These are phyloP conservation scores for Megalops cyprinoides DNA, from an alignment of 2,797 vertebrate species.

Conservation along the genomic window DNA sequence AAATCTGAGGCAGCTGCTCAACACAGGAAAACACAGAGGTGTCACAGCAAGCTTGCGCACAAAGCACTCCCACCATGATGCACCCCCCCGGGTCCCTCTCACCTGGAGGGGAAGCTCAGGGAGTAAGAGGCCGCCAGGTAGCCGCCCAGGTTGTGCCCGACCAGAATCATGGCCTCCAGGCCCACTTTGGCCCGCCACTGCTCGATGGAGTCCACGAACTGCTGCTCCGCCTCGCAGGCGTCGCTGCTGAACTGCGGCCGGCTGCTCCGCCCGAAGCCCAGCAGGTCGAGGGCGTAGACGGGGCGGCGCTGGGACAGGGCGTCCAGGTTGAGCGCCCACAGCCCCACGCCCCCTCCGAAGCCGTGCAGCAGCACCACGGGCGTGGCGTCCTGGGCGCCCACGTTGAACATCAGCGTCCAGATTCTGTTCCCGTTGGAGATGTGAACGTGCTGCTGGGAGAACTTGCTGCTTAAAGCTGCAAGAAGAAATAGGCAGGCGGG, in stretches of 20 bases:
- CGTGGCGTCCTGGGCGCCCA: conserved; percentile 71
- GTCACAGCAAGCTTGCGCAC: neutral
- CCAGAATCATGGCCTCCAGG: conserved; percentile 86
- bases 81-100: conserved; percentile 49
- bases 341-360: conserved; percentile 89
- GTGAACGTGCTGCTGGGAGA: conserved; percentile 77
- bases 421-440: conserved; percentile 81
- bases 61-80: neutral
- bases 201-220: conserved; percentile 93
- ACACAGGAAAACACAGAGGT: neutral
- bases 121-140: conserved; percentile 89
- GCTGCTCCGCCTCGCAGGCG: conserved; percentile 82
- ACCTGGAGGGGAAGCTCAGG: conserved; percentile 87
- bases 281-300: conserved; percentile 86
- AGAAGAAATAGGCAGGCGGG: conserved; percentile 38
- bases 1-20: neutral
- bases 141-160: conserved; percentile 94
- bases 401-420: conserved; percentile 85
- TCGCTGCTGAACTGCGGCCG: conserved; percentile 83
- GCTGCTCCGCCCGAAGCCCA: conserved; percentile 95
- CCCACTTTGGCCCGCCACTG: conserved; percentile 86
- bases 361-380: conserved; percentile 92
- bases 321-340: conserved; percentile 93
- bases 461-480: conserved; percentile 79
- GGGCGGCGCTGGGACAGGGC: conserved; percentile 80